Base-by-base conservation (phyloP, 2,888 invertebrate genomes). In the Andrena haemorrhoa region DNA sequence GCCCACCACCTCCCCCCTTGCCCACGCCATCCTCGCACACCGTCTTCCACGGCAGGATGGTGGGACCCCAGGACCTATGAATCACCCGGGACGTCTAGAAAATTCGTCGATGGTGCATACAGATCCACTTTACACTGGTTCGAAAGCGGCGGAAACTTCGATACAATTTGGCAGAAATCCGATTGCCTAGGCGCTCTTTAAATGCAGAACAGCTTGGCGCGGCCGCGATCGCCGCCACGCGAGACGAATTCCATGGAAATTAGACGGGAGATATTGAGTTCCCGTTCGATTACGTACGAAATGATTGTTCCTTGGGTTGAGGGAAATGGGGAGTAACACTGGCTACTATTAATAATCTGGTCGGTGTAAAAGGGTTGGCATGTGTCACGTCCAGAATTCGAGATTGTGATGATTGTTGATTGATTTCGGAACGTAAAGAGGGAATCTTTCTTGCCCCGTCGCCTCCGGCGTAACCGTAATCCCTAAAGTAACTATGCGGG, bases 141-240 rank as follows among this genome's bases (percentile, higher is more conserved):
- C 49, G 79, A 66, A 60, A 29, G 41, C 20, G 26, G 35, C 26
- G 47, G 71, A 49, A 85, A 83, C 73, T 86, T 85, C 80, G 87
- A 86, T 87, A 83, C 79, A 87, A 78, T 87, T 86, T 83, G 84
- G 79, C 85, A 70, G 47, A 74, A 82, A 78, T 85, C 78, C 79
- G 86, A 85, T 79, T 74, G 77, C 66, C 65, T 47, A 3, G 10
- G 56, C 29, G 58, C 86, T 76, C 82, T 84, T 86, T 85, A 82
- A 85, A 87, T 82, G 79, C 79, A 77, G 83, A 82, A 64, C 78
- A 64, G 56, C 26, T 51, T 20, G 29, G 16, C 41, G 33, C 6
- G n/a, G 41, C 23, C 20, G 5, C 16, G 10, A 10, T 16, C 12
- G 35, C 8, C 31, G 53, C 31, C 31, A 8, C 12, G 35, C 68